Percentiles rank a stretch among this genome's conserved stretches.
Conservation (phyloP, 2,888 invertebrate genomes). For the Phorcus lineatus region DNA sequence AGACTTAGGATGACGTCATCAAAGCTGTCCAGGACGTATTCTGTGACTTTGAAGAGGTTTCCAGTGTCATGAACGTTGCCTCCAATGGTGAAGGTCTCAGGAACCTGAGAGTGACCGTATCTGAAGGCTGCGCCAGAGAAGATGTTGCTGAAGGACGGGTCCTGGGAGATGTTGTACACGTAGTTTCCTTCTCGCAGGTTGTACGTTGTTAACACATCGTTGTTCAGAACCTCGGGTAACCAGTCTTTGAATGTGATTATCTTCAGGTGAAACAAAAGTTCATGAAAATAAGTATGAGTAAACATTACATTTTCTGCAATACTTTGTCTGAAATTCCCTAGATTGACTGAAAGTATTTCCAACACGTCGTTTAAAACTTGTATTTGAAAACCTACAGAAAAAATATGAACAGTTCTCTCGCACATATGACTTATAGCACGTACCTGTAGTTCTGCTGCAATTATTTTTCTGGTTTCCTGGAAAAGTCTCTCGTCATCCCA, state of each 20-base stretch:
- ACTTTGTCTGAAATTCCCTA: too few relatives aligned
- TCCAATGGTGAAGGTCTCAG: background rate
- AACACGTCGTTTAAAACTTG: too few relatives aligned
- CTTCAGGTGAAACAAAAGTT: background rate
- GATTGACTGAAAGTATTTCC: too few relatives aligned
- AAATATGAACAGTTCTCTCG: too few relatives aligned
- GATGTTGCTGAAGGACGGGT: conserved; percentile 29
- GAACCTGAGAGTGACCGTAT: conserved; percentile 35
- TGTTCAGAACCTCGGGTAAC: conserved; percentile 16
- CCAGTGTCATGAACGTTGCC: background rate
- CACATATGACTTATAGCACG: too few relatives aligned
- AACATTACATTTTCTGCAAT: too few relatives aligned
- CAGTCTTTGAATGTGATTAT: conserved; percentile 35
- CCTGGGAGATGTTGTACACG: conserved; percentile 25
- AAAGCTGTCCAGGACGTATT: background rate
- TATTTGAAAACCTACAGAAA: too few relatives aligned
- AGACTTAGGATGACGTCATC: conserved; percentile 1
- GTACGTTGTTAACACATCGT: background rate
- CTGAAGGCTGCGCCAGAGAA: conserved; percentile 36
- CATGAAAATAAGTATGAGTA: too few relatives aligned
- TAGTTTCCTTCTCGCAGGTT: conserved; percentile 20
- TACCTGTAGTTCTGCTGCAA: background rate
- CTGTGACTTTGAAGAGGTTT: background rate
- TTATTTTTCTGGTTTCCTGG: background rate
- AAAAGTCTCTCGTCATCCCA: background rate